Base-by-base conservation (phyloP, 2,113 vertebrate genomes). In the Benitochromis conjunctus region DNA sequence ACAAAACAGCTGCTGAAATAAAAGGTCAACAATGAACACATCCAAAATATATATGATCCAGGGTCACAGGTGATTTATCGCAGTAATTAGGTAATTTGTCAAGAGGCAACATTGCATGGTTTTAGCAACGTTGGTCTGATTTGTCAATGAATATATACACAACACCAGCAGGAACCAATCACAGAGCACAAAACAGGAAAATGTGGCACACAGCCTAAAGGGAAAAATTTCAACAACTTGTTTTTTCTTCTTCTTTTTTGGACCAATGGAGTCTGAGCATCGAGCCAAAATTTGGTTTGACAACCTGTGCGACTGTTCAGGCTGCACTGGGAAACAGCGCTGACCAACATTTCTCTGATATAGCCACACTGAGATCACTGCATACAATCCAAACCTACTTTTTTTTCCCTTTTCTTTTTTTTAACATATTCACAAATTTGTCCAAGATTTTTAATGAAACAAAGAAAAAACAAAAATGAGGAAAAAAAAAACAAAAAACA, bases 351-450 rank as follows among this genome's bases (percentile, higher is more conserved):
- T 56, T 14, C 60, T 66, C 51, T 18, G 21, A 24, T 56, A 43
- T 14, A 62, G 16, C 60, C 64, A 79, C 82, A 48, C 36, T 26
- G 53, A 58, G 19, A 77, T 41, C 62, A 66, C 12, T 41, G 62
- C 57, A 55, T 41, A 57, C 38, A 88, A 58, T 18, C 31, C 43
- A 38, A 66, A 11, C 51, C 46, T 21, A 18, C 46, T 74, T 26
- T 6, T 62, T 8, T 26, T 10, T 84, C 8, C 24, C 6, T 88
- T 26, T 5, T 82, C 6, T 31, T 5, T 81, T 9, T 16, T 11
- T 76, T 29, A 82, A 91, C 79, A 89, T 82, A 80, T 83, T 90
- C 29, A 88, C 81, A 91, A 64, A 36, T 62, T 62, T 34, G 11
- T 58, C 26, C 14, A 26, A 36, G 19, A 29, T 26, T 58, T 54